Base-by-base conservation (phyloP, 1,140 invertebrate genomes). In the Pseudomyrmex flavicornis region DNA sequence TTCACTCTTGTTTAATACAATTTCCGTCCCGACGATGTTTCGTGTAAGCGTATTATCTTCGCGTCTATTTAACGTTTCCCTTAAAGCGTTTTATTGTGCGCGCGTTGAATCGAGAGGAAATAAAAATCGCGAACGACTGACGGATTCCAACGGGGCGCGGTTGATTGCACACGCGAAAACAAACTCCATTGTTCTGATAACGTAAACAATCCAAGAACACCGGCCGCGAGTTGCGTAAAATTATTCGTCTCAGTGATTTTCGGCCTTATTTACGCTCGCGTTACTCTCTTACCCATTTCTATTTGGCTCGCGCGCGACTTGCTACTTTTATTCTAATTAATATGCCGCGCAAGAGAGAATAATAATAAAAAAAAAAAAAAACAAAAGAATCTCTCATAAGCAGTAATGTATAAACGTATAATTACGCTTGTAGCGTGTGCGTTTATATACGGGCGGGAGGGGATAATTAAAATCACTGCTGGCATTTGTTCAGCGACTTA, bases 361-460 rank as follows among this genome's bases (percentile, higher is more conserved):
- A 5, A 35, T 5, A 35, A 35, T 5, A 35, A 35, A 35, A 35
- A 35, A 35, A 35, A 35, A 35, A 35, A 35, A 35, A 35, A 35
- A 35, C 5, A 35, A 35, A 35, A 35, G 0, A 35, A 80, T 80
- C 35, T 35, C 35, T 35, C 22, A 59, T 80, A 80, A 70, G 44
- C 65, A 44, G 66, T n/a, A 80, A 58, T 70, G 66, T 61, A 80
- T 61, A 80, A 79, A 79, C 65, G 65, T 79, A 80, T 70, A 80
- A 80, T 80, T 70, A 70, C 56, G 54, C 66, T 80, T 70, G 76
- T 70, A 70, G 76, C 66, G 59, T 72, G 58, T 72, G 48, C 76
- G 70, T 80, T 80, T 72, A 70, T 35, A 7, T 35, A 35, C 35
- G 5, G 5, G 35, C 5, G 35, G 35, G 35, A 22, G 13, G 59